phyloP scores from a whole-genome alignment of 2,113 vertebrate species.

The Phylloscopus trochiloides region DNA sequence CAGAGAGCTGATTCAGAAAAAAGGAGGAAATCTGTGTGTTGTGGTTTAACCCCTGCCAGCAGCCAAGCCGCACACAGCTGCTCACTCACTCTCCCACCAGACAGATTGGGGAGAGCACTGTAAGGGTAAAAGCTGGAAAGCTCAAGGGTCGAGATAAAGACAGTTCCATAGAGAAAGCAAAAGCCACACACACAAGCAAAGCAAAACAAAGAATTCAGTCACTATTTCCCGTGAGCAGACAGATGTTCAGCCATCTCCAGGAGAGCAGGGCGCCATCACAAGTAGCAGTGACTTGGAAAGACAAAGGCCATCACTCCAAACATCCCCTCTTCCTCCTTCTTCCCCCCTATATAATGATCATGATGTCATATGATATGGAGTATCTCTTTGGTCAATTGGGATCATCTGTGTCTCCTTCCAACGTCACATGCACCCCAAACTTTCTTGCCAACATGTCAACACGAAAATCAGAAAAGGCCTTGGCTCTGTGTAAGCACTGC shows the following conservation, averaged over 20 bases:
- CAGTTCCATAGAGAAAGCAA: neutral
- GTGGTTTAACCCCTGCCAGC: neutral
- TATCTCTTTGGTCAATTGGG: neutral
- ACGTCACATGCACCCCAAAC: too few relatives aligned
- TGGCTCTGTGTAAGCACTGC: neutral
- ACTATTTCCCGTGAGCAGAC: neutral
- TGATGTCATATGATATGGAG: neutral
- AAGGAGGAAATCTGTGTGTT: neutral
- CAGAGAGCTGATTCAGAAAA: neutral
- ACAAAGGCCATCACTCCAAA: neutral
- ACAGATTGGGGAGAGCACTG: fast-evolving
- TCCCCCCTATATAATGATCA: too few relatives aligned
- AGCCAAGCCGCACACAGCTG: neutral
- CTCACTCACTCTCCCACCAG: neutral
- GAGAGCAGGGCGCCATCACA: neutral
- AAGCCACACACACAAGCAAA: neutral
- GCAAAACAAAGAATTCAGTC: neutral
- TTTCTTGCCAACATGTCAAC: fast-evolving
- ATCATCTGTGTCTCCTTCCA: neutral
- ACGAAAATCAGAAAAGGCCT: neutral
- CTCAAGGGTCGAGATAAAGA: neutral
- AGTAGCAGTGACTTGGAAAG: fast-evolving
- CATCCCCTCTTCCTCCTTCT: neutral
- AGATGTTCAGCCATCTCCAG: neutral
- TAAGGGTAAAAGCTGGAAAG: neutral